Evolutionary conservation across 2,113 vertebrate species (phyloP), one percentile per base, ranked within the genome.

Genomic region (Trogon surrucura): DNA sequence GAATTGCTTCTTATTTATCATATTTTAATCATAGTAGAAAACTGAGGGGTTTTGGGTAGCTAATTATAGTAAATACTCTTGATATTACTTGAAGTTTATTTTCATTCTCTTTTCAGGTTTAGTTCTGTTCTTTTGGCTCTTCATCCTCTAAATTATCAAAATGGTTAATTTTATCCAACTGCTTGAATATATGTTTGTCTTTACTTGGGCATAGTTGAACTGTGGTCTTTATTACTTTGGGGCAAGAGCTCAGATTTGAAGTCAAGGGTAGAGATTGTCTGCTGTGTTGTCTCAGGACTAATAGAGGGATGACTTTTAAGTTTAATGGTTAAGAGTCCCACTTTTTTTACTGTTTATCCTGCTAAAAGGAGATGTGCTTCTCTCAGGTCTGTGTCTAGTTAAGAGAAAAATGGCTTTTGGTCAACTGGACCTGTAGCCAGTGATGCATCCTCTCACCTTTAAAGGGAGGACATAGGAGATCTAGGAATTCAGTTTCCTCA

Each of bases 21-120:
- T 34, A 87, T 92, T 83, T 85, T 92, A 94, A 88, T 88, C 83
- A 32, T 25, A 83, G 44, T 50, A 85, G 41, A 93, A 93, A 89
- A 81, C 23, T 26, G 45, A 79, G 15, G 9, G 58, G 81, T 91
- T 93, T 91, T 15, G 86, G 57, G 64, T 58, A 72, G 16, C 41
- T 86, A 73, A 58, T 91, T 83, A 54, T 54, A 50, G 81, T 91
- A 91, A 89, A 21, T 6, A 6, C 45, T 92, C 38, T 88, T 71
- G 30, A 21, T 87, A 57, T 54, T 66, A 50, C 36, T 57, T 91
- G n/a, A 83, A 11, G 36, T 48, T 92, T 94, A 29, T 89, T 94
- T 93, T 94, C 38, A 71, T 86, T 95, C 38, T 75, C 8, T 77
- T 85, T 23, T 62, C 84, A 61, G 15, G 5, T 56, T 93, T n/a